A percentile compares a stretch with the other conserved stretches of the same genome.
Conservation (phyloP, 2,797 vertebrate genomes). For the Prionace glauca region DNA sequence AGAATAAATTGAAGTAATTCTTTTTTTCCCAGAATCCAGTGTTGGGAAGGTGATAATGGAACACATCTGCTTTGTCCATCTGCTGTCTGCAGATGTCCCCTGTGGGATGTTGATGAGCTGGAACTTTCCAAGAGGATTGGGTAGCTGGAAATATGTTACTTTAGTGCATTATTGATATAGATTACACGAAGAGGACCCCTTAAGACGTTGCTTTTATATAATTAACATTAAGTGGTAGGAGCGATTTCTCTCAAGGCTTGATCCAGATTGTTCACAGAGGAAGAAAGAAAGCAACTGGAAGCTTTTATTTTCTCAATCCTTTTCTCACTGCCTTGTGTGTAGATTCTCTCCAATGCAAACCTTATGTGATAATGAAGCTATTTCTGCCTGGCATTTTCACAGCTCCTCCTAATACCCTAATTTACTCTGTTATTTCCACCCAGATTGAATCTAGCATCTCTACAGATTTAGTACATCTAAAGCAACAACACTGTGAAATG, state of each 20-base stretch:
- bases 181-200: neutral
- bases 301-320: neutral
- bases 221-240: slow-evolving; percentile 12
- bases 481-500: neutral
- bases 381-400: slow-evolving; percentile 11
- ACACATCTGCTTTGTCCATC: slow-evolving; percentile 35
- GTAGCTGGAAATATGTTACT: neutral
- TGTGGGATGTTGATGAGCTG: slow-evolving; percentile 7
- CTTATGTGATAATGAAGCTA: slow-evolving; percentile 28
- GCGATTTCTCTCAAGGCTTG: neutral
- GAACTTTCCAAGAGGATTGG: neutral
- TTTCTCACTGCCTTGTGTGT: neutral
- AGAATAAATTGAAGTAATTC: slow-evolving; percentile 19
- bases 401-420: slow-evolving; percentile 12
- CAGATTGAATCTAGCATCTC: slow-evolving; percentile 10
- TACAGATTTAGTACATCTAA: slow-evolving; percentile 8
- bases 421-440: slow-evolving; percentile 23
- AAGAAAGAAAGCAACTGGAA: neutral
- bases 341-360: neutral
- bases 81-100: slow-evolving; percentile 19
- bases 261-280: neutral
- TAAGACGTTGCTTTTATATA: neutral
- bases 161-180: neutral
- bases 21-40: slow-evolving; percentile 17
- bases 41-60: slow-evolving; percentile 16